Percentiles rank a stretch among this genome's conserved stretches.
phyloP scores from a whole-genome alignment of 2,113 vertebrate genomes.

The Dicentrarchus labrax region DNA sequence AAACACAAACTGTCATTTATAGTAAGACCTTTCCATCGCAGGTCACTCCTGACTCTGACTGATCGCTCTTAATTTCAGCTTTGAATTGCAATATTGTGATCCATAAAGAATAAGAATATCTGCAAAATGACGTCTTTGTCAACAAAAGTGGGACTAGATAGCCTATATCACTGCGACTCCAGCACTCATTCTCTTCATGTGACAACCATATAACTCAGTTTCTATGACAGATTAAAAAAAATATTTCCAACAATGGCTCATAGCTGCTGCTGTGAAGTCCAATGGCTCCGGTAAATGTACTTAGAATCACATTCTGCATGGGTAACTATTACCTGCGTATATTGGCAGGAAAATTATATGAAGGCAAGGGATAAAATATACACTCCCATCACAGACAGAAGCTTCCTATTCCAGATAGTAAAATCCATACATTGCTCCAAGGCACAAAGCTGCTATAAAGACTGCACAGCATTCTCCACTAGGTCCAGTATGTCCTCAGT shows the following conservation, averaged over 20 bases:
- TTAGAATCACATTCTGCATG: conserved; percentile 22
- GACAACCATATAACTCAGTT: neutral
- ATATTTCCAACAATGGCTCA: neutral
- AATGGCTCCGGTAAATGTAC: neutral
- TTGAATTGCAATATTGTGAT: neutral
- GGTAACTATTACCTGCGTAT: conserved; percentile 34
- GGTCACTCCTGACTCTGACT: conserved; percentile 4
- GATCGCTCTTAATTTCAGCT: neutral
- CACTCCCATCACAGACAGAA: conserved; percentile 22
- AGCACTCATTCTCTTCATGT: neutral
- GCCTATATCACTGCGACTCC: neutral
- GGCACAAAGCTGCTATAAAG: conserved; percentile 35
- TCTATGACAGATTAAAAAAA: neutral
- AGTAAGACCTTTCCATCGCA: neutral
- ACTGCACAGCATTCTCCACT: neutral
- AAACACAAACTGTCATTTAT: neutral
- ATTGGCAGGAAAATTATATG: conserved; percentile 16
- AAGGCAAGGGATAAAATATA: conserved; percentile 35
- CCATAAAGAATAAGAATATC: conserved; percentile 1
- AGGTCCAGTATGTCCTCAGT: conserved; percentile 8
- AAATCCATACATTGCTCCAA: conserved; percentile 47
- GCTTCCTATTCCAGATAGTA: conserved; percentile 30
- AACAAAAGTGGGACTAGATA: neutral
- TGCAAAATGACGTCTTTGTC: neutral
- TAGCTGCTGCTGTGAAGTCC: neutral